Percentiles rank a stretch among this genome's conserved stretches.
Conservation (phyloP, 1,140 invertebrate species). For the Diachasma alloeum region DNA sequence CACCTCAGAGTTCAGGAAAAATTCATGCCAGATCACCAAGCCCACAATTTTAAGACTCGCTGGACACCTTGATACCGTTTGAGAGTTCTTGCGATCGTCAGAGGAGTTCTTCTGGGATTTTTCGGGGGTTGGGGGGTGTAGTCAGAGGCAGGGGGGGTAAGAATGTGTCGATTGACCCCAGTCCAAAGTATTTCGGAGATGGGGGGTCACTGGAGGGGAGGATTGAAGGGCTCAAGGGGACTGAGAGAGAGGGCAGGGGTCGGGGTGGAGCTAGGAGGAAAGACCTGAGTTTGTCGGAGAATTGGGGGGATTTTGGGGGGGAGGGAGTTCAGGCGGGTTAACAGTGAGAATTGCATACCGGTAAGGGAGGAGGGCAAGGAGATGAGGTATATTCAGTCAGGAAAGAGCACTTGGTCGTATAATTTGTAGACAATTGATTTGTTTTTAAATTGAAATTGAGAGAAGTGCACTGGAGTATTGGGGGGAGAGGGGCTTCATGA, state of each 20-base stretch:
- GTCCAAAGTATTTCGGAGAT: slow-evolving; percentile 30
- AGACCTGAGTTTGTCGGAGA: slow-evolving; percentile 9
- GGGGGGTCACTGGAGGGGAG: slow-evolving; percentile 18
- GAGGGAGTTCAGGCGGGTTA: slow-evolving; percentile 64
- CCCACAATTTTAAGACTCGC: slow-evolving; percentile 53
- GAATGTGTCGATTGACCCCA: slow-evolving; percentile 36
- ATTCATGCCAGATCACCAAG: slow-evolving; percentile 39
- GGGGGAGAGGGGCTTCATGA: no score
- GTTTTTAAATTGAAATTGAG: background rate
- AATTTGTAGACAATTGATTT: slow-evolving; percentile 47
- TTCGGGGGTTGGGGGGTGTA: slow-evolving; percentile 36
- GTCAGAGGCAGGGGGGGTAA: slow-evolving; percentile 27
- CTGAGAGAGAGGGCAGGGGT: background rate
- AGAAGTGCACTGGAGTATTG: background rate
- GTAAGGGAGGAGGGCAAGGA: slow-evolving; percentile 48
- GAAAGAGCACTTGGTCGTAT: slow-evolving; percentile 60
- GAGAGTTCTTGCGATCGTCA: slow-evolving; percentile 37
- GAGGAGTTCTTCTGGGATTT: slow-evolving; percentile 37
- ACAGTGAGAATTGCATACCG: slow-evolving; percentile 60
- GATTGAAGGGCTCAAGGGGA: background rate
- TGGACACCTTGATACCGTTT: slow-evolving; percentile 47
- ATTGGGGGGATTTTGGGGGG: background rate
- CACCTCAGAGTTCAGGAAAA: background rate
- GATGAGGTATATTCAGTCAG: slow-evolving; percentile 53
- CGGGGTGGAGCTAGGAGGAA: background rate